Base-by-base conservation (phyloP, 2,888 invertebrate species). In the Synanthedon vespiformis region DNA sequence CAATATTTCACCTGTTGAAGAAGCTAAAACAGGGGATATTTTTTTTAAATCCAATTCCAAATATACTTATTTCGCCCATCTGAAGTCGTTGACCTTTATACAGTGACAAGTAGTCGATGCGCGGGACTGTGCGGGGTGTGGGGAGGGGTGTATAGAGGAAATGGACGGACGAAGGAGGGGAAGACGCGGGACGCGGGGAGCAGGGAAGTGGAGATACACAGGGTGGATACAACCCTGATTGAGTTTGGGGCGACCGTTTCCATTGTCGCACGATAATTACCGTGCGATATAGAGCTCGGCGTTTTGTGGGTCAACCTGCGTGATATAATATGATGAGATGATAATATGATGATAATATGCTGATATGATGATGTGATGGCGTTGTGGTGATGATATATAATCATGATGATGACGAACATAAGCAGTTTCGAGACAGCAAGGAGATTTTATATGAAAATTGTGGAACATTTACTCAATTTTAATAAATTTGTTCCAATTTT, bases 61-160 rank as follows among this genome's bases (percentile, higher is more conserved):
- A 34, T 34, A 34, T 34, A 34, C 16, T 16, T 22, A 34, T 34
- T 16, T 48, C 49, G 48, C 40, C 48, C 67, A 67, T 66, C 67
- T 70, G 66, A 65, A 67, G 79, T 79, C 80, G 64, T 72, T 77
- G 80, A 80, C 79, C 80, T 61, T 66, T 57, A 64, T 65, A 57
- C 64, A 40, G 61, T 65, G 69, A 67, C 65, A 65, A 64, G 68
- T 64, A 50, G 61, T 48, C 18, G 48, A 22, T 48, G 50, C 53
- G 51, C 50, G 53, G 55, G 34, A 53, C 16, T 56, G 52, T 52
- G 57, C 59, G 54, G 53, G 4, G 54, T 49, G 58, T 27, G 40
- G 41, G 22, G 34, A 54, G 57, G 59, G 50, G 34, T 34, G 34
- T 34, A 34, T 10, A 2, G 34, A 34, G 34, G 34, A 34, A 34